phyloP scores from a whole-genome alignment of 2,113 vertebrate genomes.

The Pogonocichla stellata region DNA sequence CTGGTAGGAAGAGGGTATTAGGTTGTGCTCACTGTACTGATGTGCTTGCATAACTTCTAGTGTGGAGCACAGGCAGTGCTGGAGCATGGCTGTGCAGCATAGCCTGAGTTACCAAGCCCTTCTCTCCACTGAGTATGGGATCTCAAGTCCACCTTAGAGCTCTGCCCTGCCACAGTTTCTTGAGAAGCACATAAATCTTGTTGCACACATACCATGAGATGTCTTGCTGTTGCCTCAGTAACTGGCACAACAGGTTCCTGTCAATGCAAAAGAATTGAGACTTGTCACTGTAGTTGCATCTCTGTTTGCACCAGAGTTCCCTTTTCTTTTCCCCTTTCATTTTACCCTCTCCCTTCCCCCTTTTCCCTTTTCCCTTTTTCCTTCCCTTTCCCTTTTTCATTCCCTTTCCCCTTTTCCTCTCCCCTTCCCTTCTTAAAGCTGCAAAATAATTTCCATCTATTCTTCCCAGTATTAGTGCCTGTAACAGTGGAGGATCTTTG shows the following conservation, averaged over 20 bases:
- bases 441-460: neutral
- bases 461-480: neutral
- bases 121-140: neutral
- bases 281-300: neutral
- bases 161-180: rapidly evolving
- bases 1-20: neutral
- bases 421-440: neutral
- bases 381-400: too few species aligned
- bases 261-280: neutral
- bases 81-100: neutral
- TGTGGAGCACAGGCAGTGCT: neutral
- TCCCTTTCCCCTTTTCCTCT: neutral
- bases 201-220: neutral
- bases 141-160: neutral
- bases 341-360: too few species aligned
- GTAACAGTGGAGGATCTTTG: neutral
- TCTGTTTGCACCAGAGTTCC: neutral
- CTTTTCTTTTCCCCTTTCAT: neutral
- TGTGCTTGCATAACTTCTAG: neutral
- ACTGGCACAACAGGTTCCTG: neutral
- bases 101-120: neutral
- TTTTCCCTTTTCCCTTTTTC: too few species aligned
- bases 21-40: neutral
- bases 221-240: neutral
- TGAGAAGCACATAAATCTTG: neutral